phyloP scores from a whole-genome alignment of 1,140 invertebrate species.

The Cherax destructor region DNA sequence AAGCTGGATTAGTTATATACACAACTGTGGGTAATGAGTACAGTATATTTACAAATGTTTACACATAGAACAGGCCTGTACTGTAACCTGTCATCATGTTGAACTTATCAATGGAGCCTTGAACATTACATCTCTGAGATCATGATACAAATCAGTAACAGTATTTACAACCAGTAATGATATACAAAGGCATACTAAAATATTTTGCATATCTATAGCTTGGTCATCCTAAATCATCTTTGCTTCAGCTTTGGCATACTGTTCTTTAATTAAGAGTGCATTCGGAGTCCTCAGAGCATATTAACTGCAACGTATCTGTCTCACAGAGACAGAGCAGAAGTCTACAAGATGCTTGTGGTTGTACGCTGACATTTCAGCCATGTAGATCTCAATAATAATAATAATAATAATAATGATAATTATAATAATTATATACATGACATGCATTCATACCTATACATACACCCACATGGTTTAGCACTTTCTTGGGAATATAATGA shows the following conservation, averaged over 20 bases:
- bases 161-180: slow-evolving; percentile 50
- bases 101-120: slow-evolving; percentile 52
- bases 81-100: slow-evolving; percentile 29
- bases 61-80: slow-evolving; percentile 34
- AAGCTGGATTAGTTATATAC: slow-evolving; percentile 48
- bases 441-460: neutral
- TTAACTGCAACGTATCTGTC: slow-evolving; percentile 24
- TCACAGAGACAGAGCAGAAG: slow-evolving; percentile 35
- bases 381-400: neutral
- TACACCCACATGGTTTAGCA: too few species aligned
- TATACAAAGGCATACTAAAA: slow-evolving; percentile 61
- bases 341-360: slow-evolving; percentile 26
- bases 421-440: too few species aligned
- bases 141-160: slow-evolving; percentile 43
- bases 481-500: too few species aligned
- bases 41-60: slow-evolving; percentile 49
- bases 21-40: slow-evolving; percentile 47
- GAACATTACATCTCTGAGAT: slow-evolving; percentile 58
- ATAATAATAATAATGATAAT: neutral
- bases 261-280: slow-evolving; percentile 18
- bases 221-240: slow-evolving; percentile 34
- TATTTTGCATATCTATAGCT: slow-evolving; percentile 56
- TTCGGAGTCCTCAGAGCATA: slow-evolving; percentile 5
- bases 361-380: slow-evolving; percentile 17
- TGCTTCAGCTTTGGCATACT: slow-evolving; percentile 46